Conservation (phyloP, 2,888 invertebrate species). For the Protodeltote pygarga region DNA sequence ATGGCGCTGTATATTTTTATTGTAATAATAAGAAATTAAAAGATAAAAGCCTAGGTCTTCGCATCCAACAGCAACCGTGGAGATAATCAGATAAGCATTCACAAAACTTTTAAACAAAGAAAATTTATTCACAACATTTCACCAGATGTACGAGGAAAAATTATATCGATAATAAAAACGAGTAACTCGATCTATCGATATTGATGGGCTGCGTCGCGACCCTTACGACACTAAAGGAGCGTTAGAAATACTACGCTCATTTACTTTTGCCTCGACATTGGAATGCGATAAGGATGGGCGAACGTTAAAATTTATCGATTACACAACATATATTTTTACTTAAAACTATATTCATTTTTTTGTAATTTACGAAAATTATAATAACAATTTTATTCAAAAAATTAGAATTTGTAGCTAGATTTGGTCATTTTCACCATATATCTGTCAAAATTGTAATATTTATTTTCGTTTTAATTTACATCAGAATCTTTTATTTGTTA, state of each 20-base stretch:
- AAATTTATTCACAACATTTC: constrained; percentile 18
- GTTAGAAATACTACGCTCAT: constrained; percentile 45
- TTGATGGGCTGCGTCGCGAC: constrained; percentile 34
- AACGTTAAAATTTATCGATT: constrained; percentile 9
- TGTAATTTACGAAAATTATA: too few relatives aligned
- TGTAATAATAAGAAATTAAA: too few relatives aligned
- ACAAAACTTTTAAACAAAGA: constrained; percentile 9
- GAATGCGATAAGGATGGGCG: constrained; percentile 28
- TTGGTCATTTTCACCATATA: too few relatives aligned
- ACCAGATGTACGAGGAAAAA: constrained; percentile 29
- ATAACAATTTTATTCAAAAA: too few relatives aligned
- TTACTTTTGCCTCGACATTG: constrained; percentile 27
- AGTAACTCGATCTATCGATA: constrained; percentile 49
- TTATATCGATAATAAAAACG: constrained; percentile 48
- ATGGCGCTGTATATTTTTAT: too few relatives aligned
- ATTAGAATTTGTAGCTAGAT: too few relatives aligned
- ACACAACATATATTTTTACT: constrained; percentile 1
- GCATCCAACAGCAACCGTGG: too few relatives aligned
- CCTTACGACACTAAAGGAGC: constrained; percentile 34
- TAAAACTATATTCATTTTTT: too few relatives aligned
- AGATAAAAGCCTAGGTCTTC: too few relatives aligned
- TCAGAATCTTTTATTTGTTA: too few relatives aligned
- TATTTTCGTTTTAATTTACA: too few relatives aligned
- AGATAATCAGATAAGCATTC: neutral
- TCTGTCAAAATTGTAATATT: too few relatives aligned